Conservation (phyloP, 2,888 invertebrate species). For the Papilio demoleus region DNA sequence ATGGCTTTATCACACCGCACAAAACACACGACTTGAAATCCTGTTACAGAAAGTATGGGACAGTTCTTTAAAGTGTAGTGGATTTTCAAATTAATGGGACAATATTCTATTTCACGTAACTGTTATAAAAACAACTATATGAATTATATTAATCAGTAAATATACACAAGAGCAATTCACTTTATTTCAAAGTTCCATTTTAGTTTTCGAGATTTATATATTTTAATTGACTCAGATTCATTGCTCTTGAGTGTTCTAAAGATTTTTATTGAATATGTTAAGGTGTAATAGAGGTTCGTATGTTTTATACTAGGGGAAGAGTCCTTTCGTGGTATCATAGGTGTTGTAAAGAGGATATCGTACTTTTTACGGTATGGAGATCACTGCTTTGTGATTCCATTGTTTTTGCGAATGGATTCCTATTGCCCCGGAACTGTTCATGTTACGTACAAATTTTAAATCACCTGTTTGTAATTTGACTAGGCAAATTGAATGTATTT, state of each 20-base stretch:
- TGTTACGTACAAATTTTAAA: neutral
- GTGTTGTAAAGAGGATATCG: slow-evolving; percentile 70
- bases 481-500: neutral
- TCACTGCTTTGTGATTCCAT: slow-evolving; percentile 60
- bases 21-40: slow-evolving; percentile 48
- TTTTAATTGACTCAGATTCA: too few species aligned
- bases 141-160: too few species aligned
- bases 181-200: too few species aligned
- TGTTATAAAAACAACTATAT: too few species aligned
- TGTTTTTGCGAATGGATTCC: slow-evolving; percentile 55
- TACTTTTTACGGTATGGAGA: slow-evolving; percentile 63
- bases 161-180: too few species aligned
- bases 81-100: too few species aligned
- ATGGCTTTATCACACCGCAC: slow-evolving; percentile 69
- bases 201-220: too few species aligned
- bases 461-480: slow-evolving; percentile 43
- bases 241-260: too few species aligned
- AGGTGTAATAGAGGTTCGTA: slow-evolving; percentile 47
- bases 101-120: too few species aligned
- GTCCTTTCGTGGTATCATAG: slow-evolving; percentile 57
- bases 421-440: slow-evolving; percentile 45
- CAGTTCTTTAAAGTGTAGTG: neutral
- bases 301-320: slow-evolving; percentile 47
- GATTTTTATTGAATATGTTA: too few species aligned
- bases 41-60: slow-evolving; percentile 36